phyloP scores from a whole-genome alignment of 2,113 vertebrate species.

The Mastomys coucha region DNA sequence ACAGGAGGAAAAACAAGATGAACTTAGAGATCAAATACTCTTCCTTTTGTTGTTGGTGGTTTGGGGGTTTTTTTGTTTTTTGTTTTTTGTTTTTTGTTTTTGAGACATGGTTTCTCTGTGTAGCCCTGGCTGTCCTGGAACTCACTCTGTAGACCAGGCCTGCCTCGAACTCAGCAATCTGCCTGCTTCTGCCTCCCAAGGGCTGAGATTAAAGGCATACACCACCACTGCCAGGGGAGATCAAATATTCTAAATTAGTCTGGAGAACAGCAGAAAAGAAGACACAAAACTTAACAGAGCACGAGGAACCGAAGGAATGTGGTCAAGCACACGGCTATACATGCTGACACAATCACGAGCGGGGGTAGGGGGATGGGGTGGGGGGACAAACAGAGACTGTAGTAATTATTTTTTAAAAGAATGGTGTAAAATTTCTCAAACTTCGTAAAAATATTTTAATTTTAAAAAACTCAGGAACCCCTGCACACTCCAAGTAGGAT shows the following conservation, averaged over 20 bases:
- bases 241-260: slow-evolving; percentile 3
- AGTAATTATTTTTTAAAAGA: neutral
- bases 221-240: neutral
- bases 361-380: no score
- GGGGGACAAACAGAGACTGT: neutral
- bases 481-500: neutral
- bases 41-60: no score
- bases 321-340: no score
- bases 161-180: no score
- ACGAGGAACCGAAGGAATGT: neutral
- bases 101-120: no score
- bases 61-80: no score
- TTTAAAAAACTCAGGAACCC: neutral
- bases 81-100: no score
- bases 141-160: no score
- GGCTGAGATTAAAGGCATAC: no score
- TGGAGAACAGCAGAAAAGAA: neutral
- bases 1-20: neutral
- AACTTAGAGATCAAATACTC: neutral
- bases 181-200: no score
- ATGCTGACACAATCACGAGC: neutral
- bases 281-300: neutral
- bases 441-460: neutral
- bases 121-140: no score
- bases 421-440: neutral